Base-by-base conservation (phyloP, 1,140 invertebrate genomes). In the Drosophila tsacasi region DNA sequence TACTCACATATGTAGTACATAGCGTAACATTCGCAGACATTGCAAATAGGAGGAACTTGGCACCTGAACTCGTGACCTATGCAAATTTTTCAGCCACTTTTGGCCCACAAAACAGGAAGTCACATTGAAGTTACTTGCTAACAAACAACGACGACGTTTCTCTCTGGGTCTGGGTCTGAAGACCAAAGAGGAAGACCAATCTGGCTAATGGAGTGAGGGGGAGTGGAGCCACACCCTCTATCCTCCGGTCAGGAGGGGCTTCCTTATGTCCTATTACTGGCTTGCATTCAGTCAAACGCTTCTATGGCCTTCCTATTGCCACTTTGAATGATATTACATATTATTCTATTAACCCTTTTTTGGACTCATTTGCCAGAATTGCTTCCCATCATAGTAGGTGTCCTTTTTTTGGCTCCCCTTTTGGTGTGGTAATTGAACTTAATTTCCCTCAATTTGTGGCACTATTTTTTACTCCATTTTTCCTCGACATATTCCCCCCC, bases 1-100 rank as follows among this genome's bases (percentile, higher is more conserved):
- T 44, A 30, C 32, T 8, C 40, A 50, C 58, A 63, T 49, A 10
- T 30, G 32, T 13, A 1, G 47, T 52, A 74, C 10, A 81, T 79
- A 83, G 58, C 61, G 49, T 58, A 83, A 76, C 65, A 65, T 67
- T 80, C 80, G 65, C 73, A 87, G 83, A 87, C 83, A 79, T 89
- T 86, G 83, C 74, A 81, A 57, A 78, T 81, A 44, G 75, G 52
- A 76, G 46, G 75, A 65, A 72, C 50, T 77, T 81, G 55, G 82
- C 90, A 81, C 87, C 87, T 91, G 83, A 91, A 91, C 84, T 91
- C 89, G 81, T 91, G 89, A 91, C 89, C 89, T 91, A 91, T 91
- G 89, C 89, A 91, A 91, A 91, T 91, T 91, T 57, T 79, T 47
- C 68, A 59, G 79, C 71, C 59, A 73, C 71, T 73, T 76, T 76